Percentiles rank a stretch among this genome's conserved stretches.
phyloP scores from a whole-genome alignment of 2,113 vertebrate genomes.

The Otus sunia region DNA sequence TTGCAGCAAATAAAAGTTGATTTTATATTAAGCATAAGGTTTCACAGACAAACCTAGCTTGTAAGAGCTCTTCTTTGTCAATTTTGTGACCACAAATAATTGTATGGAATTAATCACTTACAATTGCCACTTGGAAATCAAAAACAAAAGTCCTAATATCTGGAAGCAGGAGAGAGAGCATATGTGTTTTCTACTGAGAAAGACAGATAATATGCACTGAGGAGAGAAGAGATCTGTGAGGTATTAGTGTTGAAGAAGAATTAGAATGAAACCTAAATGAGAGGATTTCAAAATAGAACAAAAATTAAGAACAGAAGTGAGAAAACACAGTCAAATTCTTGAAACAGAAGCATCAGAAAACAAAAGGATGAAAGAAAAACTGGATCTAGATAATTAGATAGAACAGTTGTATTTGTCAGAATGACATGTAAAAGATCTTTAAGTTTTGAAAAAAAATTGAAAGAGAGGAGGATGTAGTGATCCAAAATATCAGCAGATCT shows the following conservation, averaged over 20 bases:
- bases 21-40: not conserved
- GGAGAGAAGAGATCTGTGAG: slow-evolving; percentile 3
- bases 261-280: slow-evolving; percentile 7
- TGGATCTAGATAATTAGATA: not conserved
- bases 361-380: not conserved
- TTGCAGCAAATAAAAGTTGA: not conserved
- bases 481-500: not conserved
- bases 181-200: not conserved
- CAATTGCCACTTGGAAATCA: slow-evolving; percentile 38
- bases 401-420: not conserved
- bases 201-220: not conserved
- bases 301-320: not conserved
- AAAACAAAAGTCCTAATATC: slow-evolving; percentile 16
- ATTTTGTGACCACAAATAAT: not conserved
- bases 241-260: not conserved
- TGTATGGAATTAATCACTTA: slow-evolving; percentile 5
- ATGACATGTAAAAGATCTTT: not conserved
- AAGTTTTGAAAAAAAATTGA: not conserved
- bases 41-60: not conserved
- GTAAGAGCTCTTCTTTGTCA: not conserved
- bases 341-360: not conserved
- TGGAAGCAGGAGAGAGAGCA: not conserved
- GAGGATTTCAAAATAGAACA: not conserved
- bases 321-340: not conserved
- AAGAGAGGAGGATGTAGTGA: not conserved